Conservation (phyloP, 2,888 invertebrate genomes). For the Caenorhabditis auriculariae region DNA sequence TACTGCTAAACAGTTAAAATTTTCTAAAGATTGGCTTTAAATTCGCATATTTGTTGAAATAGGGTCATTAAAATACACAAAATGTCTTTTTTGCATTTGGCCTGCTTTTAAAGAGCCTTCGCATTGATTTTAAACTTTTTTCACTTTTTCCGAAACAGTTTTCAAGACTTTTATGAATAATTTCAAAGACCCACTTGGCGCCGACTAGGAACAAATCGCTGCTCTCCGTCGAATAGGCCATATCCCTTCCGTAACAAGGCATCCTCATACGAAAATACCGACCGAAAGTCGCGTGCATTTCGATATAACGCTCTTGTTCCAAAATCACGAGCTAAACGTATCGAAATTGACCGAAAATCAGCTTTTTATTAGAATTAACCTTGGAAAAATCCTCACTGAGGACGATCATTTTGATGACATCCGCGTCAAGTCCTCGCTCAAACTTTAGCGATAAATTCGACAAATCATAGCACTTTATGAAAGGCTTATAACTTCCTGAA, state of each 20-base stretch:
- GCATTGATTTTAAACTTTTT: not conserved
- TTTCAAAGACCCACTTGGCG: conserved; percentile 71
- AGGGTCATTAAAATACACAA: not conserved
- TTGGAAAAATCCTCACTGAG: conserved; percentile 95
- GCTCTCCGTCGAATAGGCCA: conserved; percentile 83
- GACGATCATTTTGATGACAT: conserved; percentile 88
- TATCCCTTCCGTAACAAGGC: conserved; percentile 90
- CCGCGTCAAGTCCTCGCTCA: conserved; percentile 93
- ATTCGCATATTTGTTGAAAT: not conserved
- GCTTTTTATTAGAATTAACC: conserved; percentile 67
- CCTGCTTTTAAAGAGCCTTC: not conserved
- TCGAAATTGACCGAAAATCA: not conserved
- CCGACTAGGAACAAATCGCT: conserved; percentile 92
- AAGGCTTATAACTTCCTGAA: conserved; percentile 81
- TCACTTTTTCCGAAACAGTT: conserved; percentile 1
- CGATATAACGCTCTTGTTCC: conserved; percentile 86
- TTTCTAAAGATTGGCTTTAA: not conserved
- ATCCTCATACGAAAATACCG: conserved; percentile 85
- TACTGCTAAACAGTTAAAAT: too few species aligned
- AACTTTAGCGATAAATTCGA: conserved; percentile 93
- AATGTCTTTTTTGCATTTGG: not conserved
- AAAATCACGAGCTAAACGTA: conserved; percentile 80
- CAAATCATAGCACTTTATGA: conserved; percentile 93
- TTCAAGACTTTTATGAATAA: not conserved
- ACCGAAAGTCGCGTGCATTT: conserved; percentile 92